A percentile compares a stretch with the other conserved stretches of the same genome.
phyloP scores from a whole-genome alignment of 2,888 invertebrate species.

The Cheilosia vulpina region DNA sequence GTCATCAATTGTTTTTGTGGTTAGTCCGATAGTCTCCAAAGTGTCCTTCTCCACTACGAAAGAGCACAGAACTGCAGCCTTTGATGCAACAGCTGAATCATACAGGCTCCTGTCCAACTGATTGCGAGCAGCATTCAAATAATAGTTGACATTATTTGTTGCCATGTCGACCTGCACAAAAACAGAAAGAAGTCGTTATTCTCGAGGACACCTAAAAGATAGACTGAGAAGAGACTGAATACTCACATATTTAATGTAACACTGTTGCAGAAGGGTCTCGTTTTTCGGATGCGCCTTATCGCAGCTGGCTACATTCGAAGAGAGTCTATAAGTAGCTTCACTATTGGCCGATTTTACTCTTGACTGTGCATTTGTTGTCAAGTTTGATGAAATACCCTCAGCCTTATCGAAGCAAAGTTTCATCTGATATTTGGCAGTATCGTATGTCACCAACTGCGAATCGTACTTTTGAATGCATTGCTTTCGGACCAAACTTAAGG shows the following conservation, averaged over 20 bases:
- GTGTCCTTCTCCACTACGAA: constrained; percentile 6
- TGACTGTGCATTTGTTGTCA: background rate
- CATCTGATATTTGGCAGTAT: background rate
- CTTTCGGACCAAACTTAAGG: constrained; percentile 23
- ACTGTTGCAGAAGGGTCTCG: constrained; percentile 11
- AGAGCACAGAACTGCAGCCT: constrained; percentile 6
- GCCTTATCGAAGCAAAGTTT: constrained; percentile 19
- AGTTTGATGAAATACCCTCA: background rate
- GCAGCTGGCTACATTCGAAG: background rate
- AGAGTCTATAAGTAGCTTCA: too few species aligned
- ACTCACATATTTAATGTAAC: constrained; percentile 34
- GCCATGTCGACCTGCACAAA: constrained; percentile 9
- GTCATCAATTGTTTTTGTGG: background rate
- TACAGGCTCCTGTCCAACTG: background rate
- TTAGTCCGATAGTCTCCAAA: constrained; percentile 3
- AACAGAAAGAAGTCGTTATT: background rate
- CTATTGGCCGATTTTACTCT: background rate
- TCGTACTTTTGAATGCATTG: constrained; percentile 55
- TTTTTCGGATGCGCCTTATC: background rate
- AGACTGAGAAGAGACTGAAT: background rate
- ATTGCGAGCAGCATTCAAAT: background rate
- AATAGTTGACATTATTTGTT: background rate
- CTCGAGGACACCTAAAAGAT: too few species aligned
- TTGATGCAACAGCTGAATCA: constrained; percentile 1
- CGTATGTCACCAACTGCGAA: constrained; percentile 12